Base-by-base conservation (phyloP, 1,140 invertebrate species). In the Scaptomyza graminum region DNA sequence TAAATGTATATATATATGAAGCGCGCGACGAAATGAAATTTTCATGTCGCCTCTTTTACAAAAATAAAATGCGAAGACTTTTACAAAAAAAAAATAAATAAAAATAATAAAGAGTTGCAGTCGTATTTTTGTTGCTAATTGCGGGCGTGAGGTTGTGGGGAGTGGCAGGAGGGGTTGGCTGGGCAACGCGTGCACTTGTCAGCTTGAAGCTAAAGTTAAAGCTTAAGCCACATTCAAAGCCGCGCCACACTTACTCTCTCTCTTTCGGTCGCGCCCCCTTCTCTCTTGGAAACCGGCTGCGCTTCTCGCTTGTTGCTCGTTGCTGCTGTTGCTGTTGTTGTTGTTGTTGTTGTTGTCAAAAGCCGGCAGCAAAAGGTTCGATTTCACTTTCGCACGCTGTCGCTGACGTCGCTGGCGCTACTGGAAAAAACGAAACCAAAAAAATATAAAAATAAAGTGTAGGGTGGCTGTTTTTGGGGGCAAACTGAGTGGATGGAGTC, bases 341-440 rank as follows among this genome's bases (percentile, higher is more conserved):
- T 18, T 74, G 67, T 31, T 74, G 65, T 64, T 43, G n/a, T n/a
- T n/a, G n/a, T n/a, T n/a, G n/a, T n/a, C 81, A 85, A 84, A 85
- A 74, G 82, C 82, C 82, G 82, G 82, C 82, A 85, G 82, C 82
- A 77, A 85, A 85, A 82, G 82, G 82, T 83, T 88, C 83, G 83
- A 88, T 87, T 87, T 87, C 83, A 88, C 83, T 87, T 87, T 87
- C 83, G 83, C 83, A 87, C 83, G 83, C 75, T 87, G 68, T 87
- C 83, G 63, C 75, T 70, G 71, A 70, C 71, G 71, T 74, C 66
- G 71, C 25, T 66, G 68, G 68, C 62, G 62, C 62, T 65, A 16
- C 46, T 41, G 4, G 5, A 41, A n/a, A 41, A n/a, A 41, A 41
- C 3, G 12, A 41, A 41, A 41, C 0, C 11, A 39, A 3, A 39